phyloP scores from a whole-genome alignment of 2,797 vertebrate genomes.

The Lithobates pipiens region DNA sequence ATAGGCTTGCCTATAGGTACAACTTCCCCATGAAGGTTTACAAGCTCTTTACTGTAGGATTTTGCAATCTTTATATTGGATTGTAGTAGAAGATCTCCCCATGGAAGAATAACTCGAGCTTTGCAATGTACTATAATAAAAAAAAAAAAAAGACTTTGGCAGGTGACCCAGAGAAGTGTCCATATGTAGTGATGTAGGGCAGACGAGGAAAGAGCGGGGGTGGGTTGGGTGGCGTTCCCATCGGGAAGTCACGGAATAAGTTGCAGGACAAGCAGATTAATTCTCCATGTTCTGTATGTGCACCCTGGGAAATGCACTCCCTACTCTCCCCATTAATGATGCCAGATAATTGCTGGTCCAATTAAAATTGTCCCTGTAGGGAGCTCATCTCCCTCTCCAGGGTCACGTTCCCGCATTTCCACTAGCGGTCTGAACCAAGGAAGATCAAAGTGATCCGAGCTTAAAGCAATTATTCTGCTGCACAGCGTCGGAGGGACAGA shows the following conservation, averaged over 20 bases:
- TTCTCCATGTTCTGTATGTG: constrained; percentile 5
- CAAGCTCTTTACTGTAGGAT: too few relatives aligned
- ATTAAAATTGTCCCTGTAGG: neutral
- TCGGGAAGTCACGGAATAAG: neutral
- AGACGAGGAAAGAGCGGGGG: neutral
- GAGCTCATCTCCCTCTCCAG: neutral
- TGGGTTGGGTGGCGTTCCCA: neutral
- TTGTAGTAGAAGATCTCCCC: too few relatives aligned
- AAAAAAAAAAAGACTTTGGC: too few relatives aligned
- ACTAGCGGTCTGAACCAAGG: neutral
- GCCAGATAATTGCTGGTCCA: constrained; percentile 4
- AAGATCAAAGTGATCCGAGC: neutral
- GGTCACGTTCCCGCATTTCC: neutral
- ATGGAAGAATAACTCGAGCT: too few relatives aligned
- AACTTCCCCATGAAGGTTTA: too few relatives aligned
- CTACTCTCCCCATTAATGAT: neutral
- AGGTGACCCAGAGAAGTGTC: too few relatives aligned
- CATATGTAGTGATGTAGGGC: neutral
- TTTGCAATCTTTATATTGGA: too few relatives aligned
- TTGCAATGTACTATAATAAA: too few relatives aligned
- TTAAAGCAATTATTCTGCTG: too few relatives aligned
- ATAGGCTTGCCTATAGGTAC: too few relatives aligned
- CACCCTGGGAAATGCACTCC: neutral
- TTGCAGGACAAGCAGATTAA: neutral
- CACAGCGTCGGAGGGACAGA: too few relatives aligned